Evolutionary conservation across 2,888 invertebrate genomes (phyloP), one percentile per base, ranked within the genome.

Genomic region (Agriopis marginaria): DNA sequence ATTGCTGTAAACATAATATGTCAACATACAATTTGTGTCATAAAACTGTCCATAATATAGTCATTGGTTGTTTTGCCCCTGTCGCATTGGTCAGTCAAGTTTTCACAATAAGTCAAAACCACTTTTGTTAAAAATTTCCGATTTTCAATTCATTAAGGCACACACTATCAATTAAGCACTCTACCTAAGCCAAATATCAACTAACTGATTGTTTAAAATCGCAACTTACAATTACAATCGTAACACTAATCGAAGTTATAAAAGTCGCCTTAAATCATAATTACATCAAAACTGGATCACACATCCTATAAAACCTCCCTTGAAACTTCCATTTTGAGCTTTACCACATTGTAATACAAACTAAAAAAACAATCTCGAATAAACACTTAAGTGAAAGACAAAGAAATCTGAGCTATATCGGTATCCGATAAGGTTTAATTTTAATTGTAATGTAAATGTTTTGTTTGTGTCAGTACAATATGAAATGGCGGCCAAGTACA

Each of bases 261-360:
- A 83, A 82, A 75, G 79, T 82, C 80, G 74, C 74, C 65, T 75
- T 83, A 83, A 83, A 83, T 83, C 83, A 82, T 80, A 82, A 83
- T 82, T 77, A 79, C 81, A 58, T 65, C 70, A 66, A 59, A 69
- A 68, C 56, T 69, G 59, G 54, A 66, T 62, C 69, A 65, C 40
- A 70, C 68, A 63, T 60, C 63, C 62, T 60, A 61, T 61, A 56
- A 60, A 71, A 67, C 51, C 56, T 50, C 32, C n/a, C 9, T 11
- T 71, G 70, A 75, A 45, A 59, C 14, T 32, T 32, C 54, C 12
- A 71, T 61, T 66, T 74, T 80, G 64, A 78, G 76, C 81, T 79
- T 72, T 82, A 82, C 72, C 58, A 60, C 73, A 45, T 71, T 32
- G 78, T 68, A 73, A 77, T 81, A 82, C 74, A 74, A 79, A 75